Percentiles rank a stretch among this genome's conserved stretches.
phyloP scores from a whole-genome alignment of 2,113 vertebrate species.

The Saccopteryx leptura region DNA sequence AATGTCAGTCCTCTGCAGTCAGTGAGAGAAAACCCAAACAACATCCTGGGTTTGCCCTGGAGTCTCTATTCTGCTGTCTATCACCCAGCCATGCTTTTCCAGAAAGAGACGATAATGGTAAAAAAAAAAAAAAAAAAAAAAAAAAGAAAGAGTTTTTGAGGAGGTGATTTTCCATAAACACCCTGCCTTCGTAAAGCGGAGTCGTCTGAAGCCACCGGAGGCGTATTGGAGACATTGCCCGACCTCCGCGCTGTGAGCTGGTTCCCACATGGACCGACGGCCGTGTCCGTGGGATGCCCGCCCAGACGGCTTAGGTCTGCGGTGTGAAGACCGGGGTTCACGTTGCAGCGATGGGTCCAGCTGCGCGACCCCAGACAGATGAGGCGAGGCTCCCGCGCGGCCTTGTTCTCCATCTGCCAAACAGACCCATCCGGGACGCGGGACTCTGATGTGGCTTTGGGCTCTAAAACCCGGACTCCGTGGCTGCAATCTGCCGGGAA shows the following conservation, averaged over 20 bases:
- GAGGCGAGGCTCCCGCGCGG: fast-evolving
- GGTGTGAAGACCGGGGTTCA: fast-evolving
- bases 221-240: neutral
- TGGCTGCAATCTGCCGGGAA: neutral
- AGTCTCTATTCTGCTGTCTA: neutral
- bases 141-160: neutral
- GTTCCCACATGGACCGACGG: neutral
- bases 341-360: fast-evolving
- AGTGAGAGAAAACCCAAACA: neutral
- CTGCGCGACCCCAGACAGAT: fast-evolving
- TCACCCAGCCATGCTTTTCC: neutral
- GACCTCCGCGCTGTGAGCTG: neutral
- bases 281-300: fast-evolving
- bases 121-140: neutral
- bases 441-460: fast-evolving
- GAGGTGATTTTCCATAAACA: slow-evolving; percentile 66
- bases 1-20: neutral
- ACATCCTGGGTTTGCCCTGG: neutral
- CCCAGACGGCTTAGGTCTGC: neutral
- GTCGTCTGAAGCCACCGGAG: neutral
- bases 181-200: neutral
- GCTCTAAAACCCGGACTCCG: fast-evolving
- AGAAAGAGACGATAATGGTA: neutral
- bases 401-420: neutral
- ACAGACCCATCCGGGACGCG: fast-evolving